A percentile compares a stretch with the other conserved stretches of the same genome.
These are phyloP conservation scores for Drosophila ezoana DNA, from an alignment of 2,888 invertebrate genomes.

Conservation along the genomic window DNA sequence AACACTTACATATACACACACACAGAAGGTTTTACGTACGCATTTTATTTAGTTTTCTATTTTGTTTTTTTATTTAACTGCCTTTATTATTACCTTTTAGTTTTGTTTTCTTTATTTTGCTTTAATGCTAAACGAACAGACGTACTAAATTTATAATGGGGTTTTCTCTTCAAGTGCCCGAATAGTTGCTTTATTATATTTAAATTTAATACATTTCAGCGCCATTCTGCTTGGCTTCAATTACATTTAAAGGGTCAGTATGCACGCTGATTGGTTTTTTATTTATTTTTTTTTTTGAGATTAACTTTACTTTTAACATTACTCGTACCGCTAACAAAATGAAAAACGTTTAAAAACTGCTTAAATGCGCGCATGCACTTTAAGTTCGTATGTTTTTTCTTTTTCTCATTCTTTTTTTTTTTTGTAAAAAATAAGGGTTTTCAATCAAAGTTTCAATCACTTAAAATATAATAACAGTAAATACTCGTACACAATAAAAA, in stretches of 20 bases:
- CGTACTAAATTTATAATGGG: conserved; percentile 48
- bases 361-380: conserved; percentile 56
- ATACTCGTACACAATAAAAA: conserved; percentile 72
- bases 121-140: conserved; percentile 55
- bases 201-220: conserved; percentile 65
- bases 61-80: conserved; percentile 25
- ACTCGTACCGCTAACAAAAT: conserved; percentile 57
- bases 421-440: conserved; percentile 54
- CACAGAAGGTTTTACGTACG: conserved; percentile 73
- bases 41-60: conserved; percentile 32
- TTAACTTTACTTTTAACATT: conserved; percentile 42
- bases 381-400: conserved; percentile 34
- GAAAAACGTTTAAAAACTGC: conserved; percentile 65
- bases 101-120: conserved; percentile 9
- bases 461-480: conserved; percentile 79
- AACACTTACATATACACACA: conserved; percentile 78
- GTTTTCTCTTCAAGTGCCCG: conserved; percentile 30
- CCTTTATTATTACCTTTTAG: conserved; percentile 21
- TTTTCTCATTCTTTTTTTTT: conserved; percentile 29
- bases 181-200: conserved; percentile 38
- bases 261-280: conserved; percentile 37
- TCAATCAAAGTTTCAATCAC: conserved; percentile 59
- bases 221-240: conserved; percentile 44
- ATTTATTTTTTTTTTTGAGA: conserved; percentile 6
- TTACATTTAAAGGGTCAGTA: conserved; percentile 51